Evolutionary conservation across 2,797 vertebrate genomes (phyloP).

Genomic region (Atherinosoma microstoma): DNA sequence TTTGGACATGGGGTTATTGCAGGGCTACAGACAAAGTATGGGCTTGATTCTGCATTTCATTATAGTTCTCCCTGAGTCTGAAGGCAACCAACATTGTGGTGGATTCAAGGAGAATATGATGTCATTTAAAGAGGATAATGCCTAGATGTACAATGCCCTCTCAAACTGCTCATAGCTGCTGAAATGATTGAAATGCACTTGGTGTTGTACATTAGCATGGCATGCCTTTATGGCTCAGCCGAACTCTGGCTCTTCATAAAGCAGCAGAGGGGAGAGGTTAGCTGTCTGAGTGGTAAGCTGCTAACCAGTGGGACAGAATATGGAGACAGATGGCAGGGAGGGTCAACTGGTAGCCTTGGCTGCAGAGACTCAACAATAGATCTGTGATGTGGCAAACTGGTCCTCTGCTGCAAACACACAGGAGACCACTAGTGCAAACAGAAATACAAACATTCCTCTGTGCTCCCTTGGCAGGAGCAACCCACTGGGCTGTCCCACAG

Average conservation of each 20-base stretch:
- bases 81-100: slow-evolving; percentile 39
- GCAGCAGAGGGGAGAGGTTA: slow-evolving; percentile 41
- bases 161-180: slow-evolving; percentile 27
- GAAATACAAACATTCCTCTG: slow-evolving; percentile 53
- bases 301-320: slow-evolving; percentile 47
- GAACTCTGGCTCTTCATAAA: slow-evolving; percentile 42
- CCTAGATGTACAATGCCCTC: slow-evolving; percentile 32
- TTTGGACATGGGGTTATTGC: slow-evolving; percentile 34
- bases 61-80: slow-evolving; percentile 42
- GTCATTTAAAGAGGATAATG: slow-evolving; percentile 46
- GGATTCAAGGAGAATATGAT: slow-evolving; percentile 35
- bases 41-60: slow-evolving; percentile 35
- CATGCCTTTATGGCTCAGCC: slow-evolving; percentile 31
- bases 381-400: slow-evolving; percentile 53
- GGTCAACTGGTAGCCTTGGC: slow-evolving; percentile 53
- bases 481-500: slow-evolving; percentile 27
- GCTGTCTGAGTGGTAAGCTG: slow-evolving; percentile 36
- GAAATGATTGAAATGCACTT: slow-evolving; percentile 50
- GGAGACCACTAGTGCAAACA: slow-evolving; percentile 55
- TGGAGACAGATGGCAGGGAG: slow-evolving; percentile 67
- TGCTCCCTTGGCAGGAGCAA: slow-evolving; percentile 59
- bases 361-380: slow-evolving; percentile 48
- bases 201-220: slow-evolving; percentile 29
- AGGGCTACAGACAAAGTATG: slow-evolving; percentile 53
- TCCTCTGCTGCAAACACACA: slow-evolving; percentile 53